These are phyloP conservation scores for Hartigia nigra DNA, from an alignment of 2,888 invertebrate species.

Conservation along the genomic window DNA sequence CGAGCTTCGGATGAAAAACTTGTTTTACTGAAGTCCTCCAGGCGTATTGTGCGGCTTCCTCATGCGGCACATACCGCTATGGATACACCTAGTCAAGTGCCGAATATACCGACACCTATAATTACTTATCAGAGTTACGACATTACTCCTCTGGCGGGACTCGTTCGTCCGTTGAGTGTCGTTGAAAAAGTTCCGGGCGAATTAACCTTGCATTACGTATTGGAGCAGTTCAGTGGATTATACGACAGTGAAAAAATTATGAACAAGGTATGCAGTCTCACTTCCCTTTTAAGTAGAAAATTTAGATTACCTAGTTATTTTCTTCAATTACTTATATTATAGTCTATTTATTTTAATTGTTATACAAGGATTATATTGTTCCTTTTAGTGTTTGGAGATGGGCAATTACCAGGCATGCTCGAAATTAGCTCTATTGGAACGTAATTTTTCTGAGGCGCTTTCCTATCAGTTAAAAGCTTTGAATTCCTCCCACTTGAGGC, in stretches of 20 bases:
- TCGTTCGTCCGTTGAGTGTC: slow-evolving; percentile 51
- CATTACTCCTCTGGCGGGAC: slow-evolving; percentile 53
- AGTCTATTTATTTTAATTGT: slow-evolving; percentile 17
- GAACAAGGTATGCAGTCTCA: slow-evolving; percentile 54
- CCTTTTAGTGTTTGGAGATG: slow-evolving; percentile 61
- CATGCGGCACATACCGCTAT: slow-evolving; percentile 58
- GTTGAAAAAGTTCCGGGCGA: slow-evolving; percentile 59
- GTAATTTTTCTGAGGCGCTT: slow-evolving; percentile 63
- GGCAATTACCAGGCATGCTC: slow-evolving; percentile 67
- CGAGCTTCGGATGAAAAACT: slow-evolving; percentile 71
- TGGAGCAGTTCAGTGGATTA: slow-evolving; percentile 64
- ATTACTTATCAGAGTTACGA: slow-evolving; percentile 63
- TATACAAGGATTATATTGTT: slow-evolving; percentile 13
- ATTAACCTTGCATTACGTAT: slow-evolving; percentile 62
- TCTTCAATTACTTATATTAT: slow-evolving; percentile 3
- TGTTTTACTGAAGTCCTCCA: slow-evolving; percentile 78
- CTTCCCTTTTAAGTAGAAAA: not conserved
- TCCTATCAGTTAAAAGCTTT: slow-evolving; percentile 64
- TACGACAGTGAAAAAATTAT: slow-evolving; percentile 60
- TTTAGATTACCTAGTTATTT: not conserved
- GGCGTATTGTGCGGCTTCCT: slow-evolving; percentile 78
- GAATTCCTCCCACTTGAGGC: slow-evolving; percentile 41
- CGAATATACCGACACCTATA: slow-evolving; percentile 61
- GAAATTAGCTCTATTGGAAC: slow-evolving; percentile 64
- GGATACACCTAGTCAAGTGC: slow-evolving; percentile 64